Percentiles rank a stretch among this genome's conserved stretches.
phyloP scores from a whole-genome alignment of 1,140 invertebrate species.

The Neodiprion virginianus region DNA sequence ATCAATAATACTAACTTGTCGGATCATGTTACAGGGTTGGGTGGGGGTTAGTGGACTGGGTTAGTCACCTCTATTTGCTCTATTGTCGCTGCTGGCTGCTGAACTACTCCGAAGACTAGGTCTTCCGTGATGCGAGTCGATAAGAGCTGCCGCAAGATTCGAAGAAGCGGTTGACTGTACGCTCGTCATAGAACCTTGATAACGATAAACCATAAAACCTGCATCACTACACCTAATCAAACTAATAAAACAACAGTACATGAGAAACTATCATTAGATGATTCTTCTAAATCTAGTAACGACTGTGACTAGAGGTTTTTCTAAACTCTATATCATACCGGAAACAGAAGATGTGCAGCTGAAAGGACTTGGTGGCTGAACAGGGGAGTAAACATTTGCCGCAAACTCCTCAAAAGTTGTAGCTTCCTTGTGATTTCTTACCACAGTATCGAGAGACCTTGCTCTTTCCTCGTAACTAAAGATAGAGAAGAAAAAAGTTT shows the following conservation, averaged over 20 bases:
- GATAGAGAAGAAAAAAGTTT: conserved; percentile 36
- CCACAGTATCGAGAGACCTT: conserved; percentile 86
- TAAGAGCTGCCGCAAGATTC: conserved; percentile 62
- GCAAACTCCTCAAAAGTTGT: conserved; percentile 94
- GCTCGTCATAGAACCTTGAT: conserved; percentile 55
- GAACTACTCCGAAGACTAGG: conserved; percentile 52
- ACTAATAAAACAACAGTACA: no score
- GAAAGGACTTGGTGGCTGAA: conserved; percentile 65
- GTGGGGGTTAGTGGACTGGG: conserved; percentile 47
- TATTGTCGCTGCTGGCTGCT: conserved; percentile 52
- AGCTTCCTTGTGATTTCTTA: conserved; percentile 85
- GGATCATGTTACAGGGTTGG: conserved; percentile 43
- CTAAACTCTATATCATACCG: conserved; percentile 33
- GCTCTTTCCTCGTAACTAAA: conserved; percentile 90
- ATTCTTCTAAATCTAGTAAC: no score
- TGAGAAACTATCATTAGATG: no score
- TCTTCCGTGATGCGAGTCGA: conserved; percentile 61
- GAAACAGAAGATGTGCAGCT: conserved; percentile 57
- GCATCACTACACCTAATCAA: no score
- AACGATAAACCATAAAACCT: background rate
- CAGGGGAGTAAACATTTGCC: conserved; percentile 83
- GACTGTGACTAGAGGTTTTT: no score
- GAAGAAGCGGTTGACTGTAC: conserved; percentile 58
- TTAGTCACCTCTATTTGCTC: conserved; percentile 59
- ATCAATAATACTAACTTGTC: conserved; percentile 49